phyloP scores from a whole-genome alignment of 2,888 invertebrate species.

The Lucinisca nassula region DNA sequence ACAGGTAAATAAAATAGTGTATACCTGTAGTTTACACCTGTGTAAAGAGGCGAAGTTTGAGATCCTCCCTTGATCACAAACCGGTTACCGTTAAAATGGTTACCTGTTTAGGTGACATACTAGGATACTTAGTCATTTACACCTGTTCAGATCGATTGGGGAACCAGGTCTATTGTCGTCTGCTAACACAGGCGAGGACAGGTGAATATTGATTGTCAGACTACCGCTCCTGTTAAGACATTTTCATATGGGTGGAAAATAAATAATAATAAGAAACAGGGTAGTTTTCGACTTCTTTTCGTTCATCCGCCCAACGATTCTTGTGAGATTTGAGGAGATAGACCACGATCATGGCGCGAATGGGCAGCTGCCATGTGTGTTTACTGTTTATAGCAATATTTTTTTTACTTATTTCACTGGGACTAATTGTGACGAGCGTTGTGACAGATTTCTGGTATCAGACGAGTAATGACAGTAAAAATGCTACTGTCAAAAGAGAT shows the following conservation, averaged over 20 bases:
- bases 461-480: constrained; percentile 51
- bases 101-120: neutral
- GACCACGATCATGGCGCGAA: constrained; percentile 49
- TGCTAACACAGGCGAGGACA: constrained; percentile 9
- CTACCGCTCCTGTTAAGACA: neutral
- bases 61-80: neutral
- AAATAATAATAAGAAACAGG: neutral
- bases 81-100: neutral
- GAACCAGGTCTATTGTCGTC: constrained; percentile 2
- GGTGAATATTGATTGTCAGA: constrained; percentile 2
- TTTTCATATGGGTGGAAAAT: neutral
- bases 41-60: neutral
- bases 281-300: neutral
- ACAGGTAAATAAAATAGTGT: neutral
- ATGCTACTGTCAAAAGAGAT: constrained; percentile 54
- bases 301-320: neutral
- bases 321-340: neutral
- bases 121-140: neutral
- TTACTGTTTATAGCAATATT: constrained; percentile 70
- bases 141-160: neutral
- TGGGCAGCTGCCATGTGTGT: constrained; percentile 66
- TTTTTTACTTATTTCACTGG: constrained; percentile 69
- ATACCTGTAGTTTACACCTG: neutral
- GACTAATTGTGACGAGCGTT: constrained; percentile 68
- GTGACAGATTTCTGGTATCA: constrained; percentile 76